These are phyloP conservation scores for Caenorhabditis wallacei DNA, from an alignment of 2,888 invertebrate species.

Conservation along the genomic window DNA sequence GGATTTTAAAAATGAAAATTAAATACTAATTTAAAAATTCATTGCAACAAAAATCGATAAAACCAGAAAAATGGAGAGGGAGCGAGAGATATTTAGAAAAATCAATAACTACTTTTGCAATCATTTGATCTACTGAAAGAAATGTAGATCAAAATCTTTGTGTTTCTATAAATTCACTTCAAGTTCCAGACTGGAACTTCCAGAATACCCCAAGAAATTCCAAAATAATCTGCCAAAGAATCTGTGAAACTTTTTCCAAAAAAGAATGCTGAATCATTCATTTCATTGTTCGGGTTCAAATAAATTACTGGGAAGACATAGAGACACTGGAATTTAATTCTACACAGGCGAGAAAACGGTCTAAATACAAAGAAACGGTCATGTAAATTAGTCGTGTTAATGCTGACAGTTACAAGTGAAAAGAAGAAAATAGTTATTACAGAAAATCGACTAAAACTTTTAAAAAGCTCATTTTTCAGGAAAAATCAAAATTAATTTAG, in stretches of 20 bases:
- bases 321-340: slow-evolving; percentile 54
- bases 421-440: slow-evolving; percentile 34
- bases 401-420: slow-evolving; percentile 40
- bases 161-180: too few relatives aligned
- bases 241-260: neutral
- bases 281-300: slow-evolving; percentile 25
- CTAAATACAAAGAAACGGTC: slow-evolving; percentile 37
- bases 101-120: too few relatives aligned
- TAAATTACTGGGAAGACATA: slow-evolving; percentile 33
- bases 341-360: slow-evolving; percentile 36
- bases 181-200: too few relatives aligned
- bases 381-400: slow-evolving; percentile 38
- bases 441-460: slow-evolving; percentile 27
- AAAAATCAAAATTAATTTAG: slow-evolving; percentile 11
- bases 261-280: slow-evolving; percentile 13
- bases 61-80: too few relatives aligned
- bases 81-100: too few relatives aligned
- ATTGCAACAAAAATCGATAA: too few relatives aligned
- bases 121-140: too few relatives aligned
- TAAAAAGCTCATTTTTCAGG: slow-evolving; percentile 18
- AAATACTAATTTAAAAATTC: too few relatives aligned
- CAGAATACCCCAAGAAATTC: too few relatives aligned
- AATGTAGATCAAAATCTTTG: too few relatives aligned
- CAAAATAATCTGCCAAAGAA: too few relatives aligned
- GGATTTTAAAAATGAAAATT: too few relatives aligned